Evolutionary conservation across 2,888 invertebrate genomes (phyloP), one percentile per base, ranked within the genome.

Genomic region (Lysandra bellargus): DNA sequence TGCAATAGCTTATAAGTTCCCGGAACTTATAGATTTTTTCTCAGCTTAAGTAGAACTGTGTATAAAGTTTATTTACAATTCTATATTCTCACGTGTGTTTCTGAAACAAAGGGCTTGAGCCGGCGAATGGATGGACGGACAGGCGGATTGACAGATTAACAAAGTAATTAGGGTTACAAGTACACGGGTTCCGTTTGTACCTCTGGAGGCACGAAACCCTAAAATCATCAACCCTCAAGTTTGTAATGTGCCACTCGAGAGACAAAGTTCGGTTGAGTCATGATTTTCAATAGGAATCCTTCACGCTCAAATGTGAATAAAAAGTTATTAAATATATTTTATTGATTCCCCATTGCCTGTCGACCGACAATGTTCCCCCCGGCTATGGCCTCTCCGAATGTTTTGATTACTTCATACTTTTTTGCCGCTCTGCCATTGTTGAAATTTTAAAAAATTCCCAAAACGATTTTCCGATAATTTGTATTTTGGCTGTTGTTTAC

Each of bases 321-420:
- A 69, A 69, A 6, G 33, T 69, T 69, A 37, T 69, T 30, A 49
- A 49, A 49, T 30, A 30, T 64, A 30, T 64, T 30, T 14, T 69
- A 69, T 37, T 69, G 64, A 69, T 33, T 69, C 64, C 23, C 64
- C 64, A 69, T 69, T 4, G 64, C 33, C 23, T 30, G 14, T 1
- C 33, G 33, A 37, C 64, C 30, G 12, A 49, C 75, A 75, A 30
- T 14, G 30, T 1, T 4, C 30, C 74, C 74, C 4, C 49, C 7
- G 75, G 75, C 23, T 23, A 49, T 23, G 44, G 75, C 23, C 49
- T 49, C 75, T 30, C 49, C 12, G 44, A 75, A 44, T 75, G 75
- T 75, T 75, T 75, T 74, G 0, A 75, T 75, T 75, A 75, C 23
- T 75, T 75, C 75, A 75, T 74, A 74, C 49, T 12, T 75, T 75